Evolutionary conservation across 2,113 vertebrate species (phyloP).

Genomic region (Pavo muticus): DNA sequence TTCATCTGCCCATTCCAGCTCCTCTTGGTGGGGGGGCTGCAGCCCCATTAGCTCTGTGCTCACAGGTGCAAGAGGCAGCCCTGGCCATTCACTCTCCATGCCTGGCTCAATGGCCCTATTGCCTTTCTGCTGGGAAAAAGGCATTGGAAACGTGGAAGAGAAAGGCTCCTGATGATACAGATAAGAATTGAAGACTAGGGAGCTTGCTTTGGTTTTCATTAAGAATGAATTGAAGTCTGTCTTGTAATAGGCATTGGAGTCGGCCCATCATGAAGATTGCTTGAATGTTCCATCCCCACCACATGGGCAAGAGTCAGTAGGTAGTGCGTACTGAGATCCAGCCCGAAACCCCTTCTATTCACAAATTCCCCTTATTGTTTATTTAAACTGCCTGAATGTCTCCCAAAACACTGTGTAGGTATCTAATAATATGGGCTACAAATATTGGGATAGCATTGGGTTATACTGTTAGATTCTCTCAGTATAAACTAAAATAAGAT

Average conservation of each 20-base stretch:
- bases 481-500: conserved; percentile 35
- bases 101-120: fast-evolving
- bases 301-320: not conserved
- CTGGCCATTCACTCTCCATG: fast-evolving
- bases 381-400: conserved; percentile 19
- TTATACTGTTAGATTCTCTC: not conserved
- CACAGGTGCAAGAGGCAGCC: not conserved
- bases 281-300: conserved; percentile 12
- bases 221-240: not conserved
- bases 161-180: not conserved
- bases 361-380: conserved; percentile 10
- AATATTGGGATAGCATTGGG: not conserved
- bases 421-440: not conserved
- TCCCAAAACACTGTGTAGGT: not conserved
- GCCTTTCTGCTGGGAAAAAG: not conserved
- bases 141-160: not conserved
- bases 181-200: not conserved
- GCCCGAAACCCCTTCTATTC: conserved; percentile 41
- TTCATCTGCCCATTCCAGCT: not conserved
- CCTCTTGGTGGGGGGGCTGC: not conserved
- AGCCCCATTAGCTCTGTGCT: not conserved
- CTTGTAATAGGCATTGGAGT: not conserved
- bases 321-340: conserved; percentile 20
- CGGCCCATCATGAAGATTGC: not conserved
- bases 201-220: not conserved